Evolutionary conservation across 2,888 invertebrate species (phyloP).

Genomic region (Mesorhabditis spiculigera): DNA sequence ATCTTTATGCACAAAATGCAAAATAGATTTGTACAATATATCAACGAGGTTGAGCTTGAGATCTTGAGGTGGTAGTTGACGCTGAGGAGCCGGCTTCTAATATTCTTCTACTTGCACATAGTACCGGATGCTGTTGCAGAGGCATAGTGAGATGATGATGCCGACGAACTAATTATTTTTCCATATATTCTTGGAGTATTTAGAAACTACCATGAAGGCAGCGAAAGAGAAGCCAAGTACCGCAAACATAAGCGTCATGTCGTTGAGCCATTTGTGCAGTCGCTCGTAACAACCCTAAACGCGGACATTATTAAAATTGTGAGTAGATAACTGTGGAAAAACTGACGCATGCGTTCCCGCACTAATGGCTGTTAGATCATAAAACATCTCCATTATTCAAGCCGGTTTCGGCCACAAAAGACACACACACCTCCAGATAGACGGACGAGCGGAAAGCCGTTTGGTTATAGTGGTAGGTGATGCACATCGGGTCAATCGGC

Average conservation of each 20-base stretch:
- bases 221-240: conserved; percentile 42
- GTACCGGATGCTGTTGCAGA: conserved; percentile 25
- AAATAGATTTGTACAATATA: no score
- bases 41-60: no score
- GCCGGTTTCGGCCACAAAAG: no score
- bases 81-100: background rate
- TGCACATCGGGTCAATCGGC: conserved; percentile 54
- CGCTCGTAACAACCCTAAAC: conserved; percentile 45
- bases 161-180: conserved; percentile 36
- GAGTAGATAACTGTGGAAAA: no score
- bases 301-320: no score
- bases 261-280: conserved; percentile 43
- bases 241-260: conserved; percentile 42
- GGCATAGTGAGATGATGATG: conserved; percentile 22
- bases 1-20: no score
- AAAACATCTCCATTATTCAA: no score
- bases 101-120: conserved; percentile 21
- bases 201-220: conserved; percentile 28
- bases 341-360: no score
- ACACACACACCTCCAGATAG: conserved; percentile 33
- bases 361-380: no score
- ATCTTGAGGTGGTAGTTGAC: no score
- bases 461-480: conserved; percentile 45
- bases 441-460: conserved; percentile 45
- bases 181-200: background rate